Base-by-base conservation (phyloP, 2,888 invertebrate species). In the Hydraecia micacea region DNA sequence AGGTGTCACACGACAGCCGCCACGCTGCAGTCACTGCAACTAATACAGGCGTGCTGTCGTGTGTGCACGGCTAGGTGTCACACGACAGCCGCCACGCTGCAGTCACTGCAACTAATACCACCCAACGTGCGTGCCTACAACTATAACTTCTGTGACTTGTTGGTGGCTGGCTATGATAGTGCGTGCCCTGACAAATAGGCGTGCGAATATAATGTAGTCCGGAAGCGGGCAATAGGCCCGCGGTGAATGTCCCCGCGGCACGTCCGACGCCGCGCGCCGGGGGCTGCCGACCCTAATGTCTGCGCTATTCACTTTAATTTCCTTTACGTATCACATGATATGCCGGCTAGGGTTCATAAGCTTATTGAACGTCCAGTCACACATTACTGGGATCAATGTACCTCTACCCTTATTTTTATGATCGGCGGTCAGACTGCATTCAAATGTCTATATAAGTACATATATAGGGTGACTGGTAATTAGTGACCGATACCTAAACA, bases 181-280 rank as follows among this genome's bases (percentile, higher is more conserved):
- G 67, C 73, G 71, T 76, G 81, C 68, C 65, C 62, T 70, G 46
- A 83, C 79, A 80, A 79, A 80, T 82, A 80, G 71, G 58, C 87
- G 81, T 82, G 84, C 67, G 86, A 88, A 68, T 69, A 49, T 72
- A 62, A 76, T 72, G 63, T 55, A 60, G 75, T 67, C 80, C 83
- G 89, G 89, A 89, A 89, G 77, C 68, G 63, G n/a, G 73, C 90
- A 89, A 89, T 89, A 86, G 88, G 80, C 79, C 52, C 77, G 83
- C 81, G 79, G 62, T 74, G 76, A 80, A 58, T 60, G 79, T 79
- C 75, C 79, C 62, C 75, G 76, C 75, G 73, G 18, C 67, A 46
- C 70, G 13, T 71, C 79, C 73, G 73, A 62, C 42, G 67, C 72
- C 32, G 72, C 21, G 42, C 7, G 63, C 63, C 73, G 32, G 36